Evolutionary conservation across 2,113 vertebrate genomes (phyloP).

Genomic region (Hiodon tergisus): DNA sequence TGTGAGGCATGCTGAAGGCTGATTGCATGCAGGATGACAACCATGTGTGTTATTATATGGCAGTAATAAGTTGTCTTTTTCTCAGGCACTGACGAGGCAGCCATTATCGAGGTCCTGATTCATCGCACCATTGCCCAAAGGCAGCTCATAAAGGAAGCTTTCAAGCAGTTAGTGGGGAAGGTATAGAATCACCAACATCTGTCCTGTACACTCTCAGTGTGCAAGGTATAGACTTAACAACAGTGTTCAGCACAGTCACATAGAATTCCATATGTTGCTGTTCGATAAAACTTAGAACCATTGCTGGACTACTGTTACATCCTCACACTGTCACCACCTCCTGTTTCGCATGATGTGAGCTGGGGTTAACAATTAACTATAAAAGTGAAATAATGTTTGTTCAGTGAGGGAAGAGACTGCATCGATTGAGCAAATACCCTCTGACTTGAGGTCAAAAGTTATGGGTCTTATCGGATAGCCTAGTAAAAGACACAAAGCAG

Average conservation of each 20-base stretch:
- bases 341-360: background rate
- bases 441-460: background rate
- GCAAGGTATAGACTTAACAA: too few species aligned
- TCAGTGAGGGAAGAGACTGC: background rate
- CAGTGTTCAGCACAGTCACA: too few species aligned
- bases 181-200: conserved; percentile 49
- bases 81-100: conserved; percentile 82
- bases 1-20: too few species aligned
- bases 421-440: conserved; percentile 5
- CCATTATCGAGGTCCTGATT: conserved; percentile 65
- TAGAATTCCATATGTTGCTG: too few species aligned
- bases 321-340: background rate
- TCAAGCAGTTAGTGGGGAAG: conserved; percentile 79
- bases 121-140: conserved; percentile 75
- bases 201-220: too few species aligned
- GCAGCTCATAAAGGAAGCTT: conserved; percentile 80
- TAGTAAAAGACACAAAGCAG: background rate
- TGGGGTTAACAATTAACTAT: conserved; percentile 11
- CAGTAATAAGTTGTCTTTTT: conserved; percentile 16
- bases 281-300: too few species aligned
- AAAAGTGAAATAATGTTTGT: background rate
- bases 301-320: too few species aligned
- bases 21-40: too few species aligned
- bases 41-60: too few species aligned
- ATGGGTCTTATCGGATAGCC: conserved; percentile 5